Percentiles rank a stretch among this genome's conserved stretches.
Evolutionary conservation across 2,888 invertebrate genomes (phyloP).

Genomic region (Oligia fasciuncula): DNA sequence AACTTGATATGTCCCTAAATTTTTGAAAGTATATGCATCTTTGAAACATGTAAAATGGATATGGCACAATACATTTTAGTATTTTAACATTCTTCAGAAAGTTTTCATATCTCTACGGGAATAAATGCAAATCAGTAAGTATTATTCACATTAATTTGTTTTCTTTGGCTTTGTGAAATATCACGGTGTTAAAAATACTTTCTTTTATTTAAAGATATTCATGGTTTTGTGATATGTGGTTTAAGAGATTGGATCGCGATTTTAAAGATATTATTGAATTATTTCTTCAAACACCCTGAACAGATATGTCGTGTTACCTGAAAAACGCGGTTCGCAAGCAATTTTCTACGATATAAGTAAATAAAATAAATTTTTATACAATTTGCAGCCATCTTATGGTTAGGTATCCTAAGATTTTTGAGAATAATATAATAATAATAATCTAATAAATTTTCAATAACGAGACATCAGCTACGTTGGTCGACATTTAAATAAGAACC

Average conservation of each 20-base stretch:
- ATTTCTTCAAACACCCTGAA: conserved; percentile 80
- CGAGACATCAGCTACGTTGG: conserved; percentile 89
- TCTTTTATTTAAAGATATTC: conserved; percentile 77
- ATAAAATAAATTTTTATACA: conserved; percentile 88
- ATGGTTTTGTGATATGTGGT: conserved; percentile 85
- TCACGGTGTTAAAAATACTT: conserved; percentile 87
- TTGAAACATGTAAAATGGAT: conserved; percentile 65
- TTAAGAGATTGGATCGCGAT: conserved; percentile 66
- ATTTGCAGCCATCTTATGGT: conserved; percentile 90
- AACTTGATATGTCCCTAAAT: conserved; percentile 62
- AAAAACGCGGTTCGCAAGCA: conserved; percentile 84
- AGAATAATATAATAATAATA: conserved; percentile 87
- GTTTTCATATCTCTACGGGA: conserved; percentile 74
- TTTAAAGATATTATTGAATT: conserved; percentile 71
- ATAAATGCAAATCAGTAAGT: conserved; percentile 82
- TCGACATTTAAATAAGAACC: conserved; percentile 90
- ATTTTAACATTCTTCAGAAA: conserved; percentile 66
- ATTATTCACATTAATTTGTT: conserved; percentile 78
- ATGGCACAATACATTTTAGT: conserved; percentile 67
- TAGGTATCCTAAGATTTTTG: conserved; percentile 85
- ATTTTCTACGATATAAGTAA: conserved; percentile 88
- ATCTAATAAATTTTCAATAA: conserved; percentile 90
- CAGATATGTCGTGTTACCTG: conserved; percentile 84
- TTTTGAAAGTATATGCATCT: conserved; percentile 47
- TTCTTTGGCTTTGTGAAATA: conserved; percentile 89